Evolutionary conservation across 2,888 invertebrate species (phyloP).

Genomic region (Drosophila hamatofila): DNA sequence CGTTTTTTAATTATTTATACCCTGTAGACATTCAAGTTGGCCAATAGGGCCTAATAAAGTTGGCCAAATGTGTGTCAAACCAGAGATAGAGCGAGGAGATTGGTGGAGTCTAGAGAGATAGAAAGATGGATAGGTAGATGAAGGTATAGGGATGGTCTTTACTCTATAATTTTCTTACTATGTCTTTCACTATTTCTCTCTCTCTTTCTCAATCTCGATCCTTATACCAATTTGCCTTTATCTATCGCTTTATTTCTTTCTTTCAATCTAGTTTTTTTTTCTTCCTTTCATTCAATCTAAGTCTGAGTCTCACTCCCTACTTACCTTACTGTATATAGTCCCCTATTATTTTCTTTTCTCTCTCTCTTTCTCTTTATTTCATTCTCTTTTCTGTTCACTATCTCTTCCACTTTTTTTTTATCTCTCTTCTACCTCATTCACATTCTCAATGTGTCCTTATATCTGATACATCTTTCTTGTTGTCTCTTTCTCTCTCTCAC

Average conservation of each 20-base stretch:
- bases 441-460: too few relatives aligned
- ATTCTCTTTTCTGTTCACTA: too few relatives aligned
- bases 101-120: neutral
- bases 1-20: constrained; percentile 7
- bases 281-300: neutral
- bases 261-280: too few relatives aligned
- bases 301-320: neutral
- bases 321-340: too few relatives aligned
- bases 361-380: neutral
- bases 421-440: too few relatives aligned
- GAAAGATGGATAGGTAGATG: neutral
- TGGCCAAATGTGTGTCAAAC: neutral
- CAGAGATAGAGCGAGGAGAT: neutral
- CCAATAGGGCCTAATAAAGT: constrained; percentile 4
- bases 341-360: too few relatives aligned
- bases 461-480: too few relatives aligned
- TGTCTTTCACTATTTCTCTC: neutral
- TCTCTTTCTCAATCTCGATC: neutral
- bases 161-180: too few relatives aligned
- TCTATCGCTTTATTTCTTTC: too few relatives aligned
- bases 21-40: neutral
- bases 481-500: too few relatives aligned
- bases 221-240: too few relatives aligned
- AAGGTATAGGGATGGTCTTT: neutral
- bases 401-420: too few relatives aligned